Percentiles rank a stretch among this genome's conserved stretches.
Evolutionary conservation across 2,113 vertebrate genomes (phyloP).

Genomic region (Phocoena phocoena): DNA sequence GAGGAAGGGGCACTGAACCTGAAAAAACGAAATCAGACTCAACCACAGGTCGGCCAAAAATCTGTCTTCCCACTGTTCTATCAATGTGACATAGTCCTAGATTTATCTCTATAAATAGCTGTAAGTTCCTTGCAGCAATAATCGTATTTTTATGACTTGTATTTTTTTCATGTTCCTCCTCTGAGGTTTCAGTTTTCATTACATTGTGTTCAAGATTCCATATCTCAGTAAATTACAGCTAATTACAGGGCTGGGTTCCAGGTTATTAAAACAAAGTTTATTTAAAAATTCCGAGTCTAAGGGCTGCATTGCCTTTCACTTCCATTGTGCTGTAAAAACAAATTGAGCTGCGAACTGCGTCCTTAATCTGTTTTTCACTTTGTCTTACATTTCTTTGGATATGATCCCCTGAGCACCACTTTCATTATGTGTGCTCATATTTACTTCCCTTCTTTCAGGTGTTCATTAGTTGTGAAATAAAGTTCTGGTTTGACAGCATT

Average conservation of each 20-base stretch:
- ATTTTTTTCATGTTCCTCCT: background rate
- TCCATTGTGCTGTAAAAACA: background rate
- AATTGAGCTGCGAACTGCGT: background rate
- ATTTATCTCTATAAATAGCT: background rate
- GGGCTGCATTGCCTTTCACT: background rate
- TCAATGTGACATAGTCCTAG: background rate
- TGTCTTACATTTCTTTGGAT: background rate
- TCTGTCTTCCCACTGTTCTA: background rate
- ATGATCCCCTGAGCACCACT: background rate
- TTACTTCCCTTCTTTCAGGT: background rate
- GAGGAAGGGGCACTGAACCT: background rate
- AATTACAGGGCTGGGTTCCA: background rate
- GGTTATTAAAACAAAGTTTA: constrained; percentile 29
- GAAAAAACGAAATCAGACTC: background rate
- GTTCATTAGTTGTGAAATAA: background rate
- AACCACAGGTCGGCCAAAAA: background rate
- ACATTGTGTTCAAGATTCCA: background rate
- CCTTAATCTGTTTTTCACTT: background rate
- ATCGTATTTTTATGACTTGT: background rate
- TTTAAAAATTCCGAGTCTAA: background rate
- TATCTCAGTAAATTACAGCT: background rate
- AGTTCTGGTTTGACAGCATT: background rate
- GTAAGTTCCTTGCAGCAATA: background rate
- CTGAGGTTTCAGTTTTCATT: constrained; percentile 5
- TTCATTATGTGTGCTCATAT: accelerated